Base-by-base conservation (phyloP, 2,113 vertebrate species). In the Anarhynchus alexandrinus region DNA sequence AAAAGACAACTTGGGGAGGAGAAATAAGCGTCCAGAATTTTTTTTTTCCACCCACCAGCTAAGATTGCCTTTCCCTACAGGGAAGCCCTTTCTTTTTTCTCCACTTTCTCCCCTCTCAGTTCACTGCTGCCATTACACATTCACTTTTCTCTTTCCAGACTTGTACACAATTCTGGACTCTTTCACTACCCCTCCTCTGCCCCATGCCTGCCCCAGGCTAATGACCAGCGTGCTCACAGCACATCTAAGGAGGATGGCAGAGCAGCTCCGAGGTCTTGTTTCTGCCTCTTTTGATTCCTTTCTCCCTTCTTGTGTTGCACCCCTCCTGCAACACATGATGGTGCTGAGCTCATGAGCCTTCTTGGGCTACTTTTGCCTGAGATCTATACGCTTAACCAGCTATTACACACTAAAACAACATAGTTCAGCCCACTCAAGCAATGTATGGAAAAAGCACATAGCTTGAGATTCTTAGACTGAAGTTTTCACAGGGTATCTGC, bases 271-370 rank as follows among this genome's bases (percentile, higher is more conserved):
- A 49, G 18, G 14, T 80, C 38, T 55, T 55, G 27, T 25, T 88
- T 67, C 76, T 82, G 38, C 19, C 2, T 1, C 15, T 54, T 71
- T 17, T 49, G 12, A 59, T 42, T 71, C 38, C 38, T 69, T 76
- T 51, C 32, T 57, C 15, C n/a, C 21, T 65, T 58, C 52, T 71
- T 29, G 21, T 8, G 0, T 52, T 79, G 71, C 23, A 36, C 21
- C 5, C 2, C 16, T 69, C 34, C 27, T 52, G 25, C 51, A 82
- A 30, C 1, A 0, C 10, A 13, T 6, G 5, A 32, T 0, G 0
- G 9, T 27, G 32, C 10, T 80, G 67, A 61, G 29, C 5, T 90
- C 23, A 21, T 36, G 61, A 79, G 21, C 21, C 6, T 77, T 49
- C 66, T 67, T 86, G 62, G 22, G 42, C 7, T 59, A 7, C 21